Conservation (phyloP, 64 coral and sea anemone genomes). For the Actinia tenebrosa region DNA sequence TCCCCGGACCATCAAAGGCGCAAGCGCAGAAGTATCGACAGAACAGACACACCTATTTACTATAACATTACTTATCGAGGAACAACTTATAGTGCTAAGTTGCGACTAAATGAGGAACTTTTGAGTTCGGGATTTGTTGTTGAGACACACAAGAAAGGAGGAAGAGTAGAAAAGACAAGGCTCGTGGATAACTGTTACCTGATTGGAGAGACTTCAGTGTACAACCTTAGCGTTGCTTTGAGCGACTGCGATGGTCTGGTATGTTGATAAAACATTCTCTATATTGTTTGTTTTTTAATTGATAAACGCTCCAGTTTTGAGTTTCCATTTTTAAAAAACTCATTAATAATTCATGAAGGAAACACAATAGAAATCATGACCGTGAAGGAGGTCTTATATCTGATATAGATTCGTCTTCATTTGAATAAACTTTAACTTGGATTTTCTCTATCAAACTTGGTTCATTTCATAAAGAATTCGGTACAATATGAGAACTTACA, state of each 20-base stretch:
- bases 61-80: conserved; percentile 32
- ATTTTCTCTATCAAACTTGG: too few relatives aligned
- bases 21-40: conserved; percentile 45
- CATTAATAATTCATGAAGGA: too few relatives aligned
- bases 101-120: conserved; percentile 71
- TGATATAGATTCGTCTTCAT: too few relatives aligned
- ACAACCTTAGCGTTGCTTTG: conserved; percentile 60
- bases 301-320: too few relatives aligned
- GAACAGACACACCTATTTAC: conserved; percentile 38
- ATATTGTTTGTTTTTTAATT: too few relatives aligned
- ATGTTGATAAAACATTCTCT: background rate
- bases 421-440: too few relatives aligned
- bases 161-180: conserved; percentile 53
- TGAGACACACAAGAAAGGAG: conserved; percentile 63
- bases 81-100: conserved; percentile 55
- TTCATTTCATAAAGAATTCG: too few relatives aligned
- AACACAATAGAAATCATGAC: too few relatives aligned
- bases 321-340: too few relatives aligned
- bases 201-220: conserved; percentile 56
- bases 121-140: conserved; percentile 72
- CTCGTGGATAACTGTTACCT: conserved; percentile 75
- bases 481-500: too few relatives aligned
- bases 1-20: conserved; percentile 42
- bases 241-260: conserved; percentile 98
- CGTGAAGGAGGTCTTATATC: too few relatives aligned